Percentiles rank a stretch among this genome's conserved stretches.
Evolutionary conservation across 2,888 invertebrate species (phyloP).

Genomic region (Brenthis daphne): DNA sequence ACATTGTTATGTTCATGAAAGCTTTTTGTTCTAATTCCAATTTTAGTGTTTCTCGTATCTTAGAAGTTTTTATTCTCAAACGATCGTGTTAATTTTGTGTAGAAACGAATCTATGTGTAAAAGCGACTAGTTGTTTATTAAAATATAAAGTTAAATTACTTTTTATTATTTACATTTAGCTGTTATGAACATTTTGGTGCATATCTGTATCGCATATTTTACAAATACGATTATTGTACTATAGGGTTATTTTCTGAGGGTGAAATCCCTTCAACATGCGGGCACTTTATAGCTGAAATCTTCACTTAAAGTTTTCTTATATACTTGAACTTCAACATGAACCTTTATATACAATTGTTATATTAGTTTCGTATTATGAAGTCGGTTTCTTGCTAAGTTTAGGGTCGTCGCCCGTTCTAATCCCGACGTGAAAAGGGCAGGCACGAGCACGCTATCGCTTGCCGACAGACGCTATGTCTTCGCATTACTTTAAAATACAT

Average conservation of each 20-base stretch:
- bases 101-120: too few relatives aligned
- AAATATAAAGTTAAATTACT: too few relatives aligned
- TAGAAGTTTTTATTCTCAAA: too few relatives aligned
- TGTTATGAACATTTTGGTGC: too few relatives aligned
- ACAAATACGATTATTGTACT: not conserved
- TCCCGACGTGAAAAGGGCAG: conserved; percentile 56
- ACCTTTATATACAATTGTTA: conserved; percentile 25
- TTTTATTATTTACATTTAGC: too few relatives aligned
- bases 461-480: conserved; percentile 50
- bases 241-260: not conserved
- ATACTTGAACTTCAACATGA: not conserved
- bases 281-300: not conserved
- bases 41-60: too few relatives aligned
- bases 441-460: conserved; percentile 67
- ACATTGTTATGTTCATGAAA: too few relatives aligned
- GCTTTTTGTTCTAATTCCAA: too few relatives aligned
- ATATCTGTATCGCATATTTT: too few relatives aligned
- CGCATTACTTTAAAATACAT: conserved; percentile 32
- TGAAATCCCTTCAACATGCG: not conserved
- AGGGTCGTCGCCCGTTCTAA: conserved; percentile 55
- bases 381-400: conserved; percentile 56
- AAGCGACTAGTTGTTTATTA: too few relatives aligned
- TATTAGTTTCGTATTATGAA: conserved; percentile 42
- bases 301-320: not conserved
- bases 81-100: too few relatives aligned